Evolutionary conservation across 2,113 vertebrate genomes (phyloP), one percentile per base, ranked within the genome.

Genomic region (Lophura nycthemera): DNA sequence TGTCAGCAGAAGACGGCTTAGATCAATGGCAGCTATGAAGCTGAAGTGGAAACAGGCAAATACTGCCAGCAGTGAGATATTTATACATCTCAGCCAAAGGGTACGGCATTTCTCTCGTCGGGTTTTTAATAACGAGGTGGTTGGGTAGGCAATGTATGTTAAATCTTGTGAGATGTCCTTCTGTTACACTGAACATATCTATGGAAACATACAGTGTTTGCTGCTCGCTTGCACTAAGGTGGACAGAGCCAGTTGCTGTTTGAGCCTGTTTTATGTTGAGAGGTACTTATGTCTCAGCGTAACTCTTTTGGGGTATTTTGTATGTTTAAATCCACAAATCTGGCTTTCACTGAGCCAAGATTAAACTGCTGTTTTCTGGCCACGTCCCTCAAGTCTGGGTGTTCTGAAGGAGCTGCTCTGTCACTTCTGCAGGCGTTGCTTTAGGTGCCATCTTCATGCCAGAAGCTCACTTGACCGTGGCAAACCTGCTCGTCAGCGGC

Each of bases 321-420:
- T 18, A 10, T 3, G 1, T 38, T 42, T 38, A 71, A 64, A 30
- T 45, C 15, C 32, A 24, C 32, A 57, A 10, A 66, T 32, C 40
- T 56, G 50, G 32, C 14, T 95, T 87, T 65, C 20, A 7, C 7
- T 1, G 30, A 40, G 34, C 11, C 50, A 50, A 21, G 83, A 71
- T 67, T 4, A 42, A 74, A 5, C 36, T 36, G 2, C 13, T 32
- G 2, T 20, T 48, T 66, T n/a, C 42, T 25, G 21, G 25, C 48
- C 1, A 5, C 13, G 27, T 4, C 38, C 1, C 9, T 14, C 24
- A 22, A 57, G 36, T 36, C 36, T 0, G 8, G 30, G 14, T 16
- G 17, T 81, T 81, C 34, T 43, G 29, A 29, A 74, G 25, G 57
- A 25, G 22, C 30, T 4, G 14, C 27, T 64, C 38, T 21, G 16